A percentile compares a stretch with the other conserved stretches of the same genome.
Conservation (phyloP, 2,113 vertebrate species). For the Morone chrysops region DNA sequence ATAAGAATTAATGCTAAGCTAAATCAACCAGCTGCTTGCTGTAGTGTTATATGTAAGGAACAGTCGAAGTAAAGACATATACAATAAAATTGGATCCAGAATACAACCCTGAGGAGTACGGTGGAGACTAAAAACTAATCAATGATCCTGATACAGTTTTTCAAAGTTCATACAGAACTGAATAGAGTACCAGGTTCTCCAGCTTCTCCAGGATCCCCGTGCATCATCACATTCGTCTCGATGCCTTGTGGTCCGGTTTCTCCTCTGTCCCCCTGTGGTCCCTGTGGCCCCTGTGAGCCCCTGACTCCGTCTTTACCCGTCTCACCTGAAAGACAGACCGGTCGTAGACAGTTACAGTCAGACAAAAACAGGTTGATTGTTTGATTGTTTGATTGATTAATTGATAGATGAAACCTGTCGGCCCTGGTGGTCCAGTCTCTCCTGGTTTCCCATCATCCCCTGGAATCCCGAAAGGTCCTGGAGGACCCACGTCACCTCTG, state of each 20-base stretch:
- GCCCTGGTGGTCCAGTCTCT: conserved; percentile 61
- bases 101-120: not conserved
- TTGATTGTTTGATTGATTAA: not conserved
- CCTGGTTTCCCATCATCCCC: conserved; percentile 72
- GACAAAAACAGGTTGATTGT: not conserved
- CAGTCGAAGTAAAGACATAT: not conserved
- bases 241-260: conserved; percentile 66
- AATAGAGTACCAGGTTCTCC: conserved; percentile 68
- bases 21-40: not conserved
- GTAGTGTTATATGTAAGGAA: no score
- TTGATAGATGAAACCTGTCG: conserved; percentile 60
- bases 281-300: conserved; percentile 63
- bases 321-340: conserved; percentile 58
- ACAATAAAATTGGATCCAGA: not conserved
- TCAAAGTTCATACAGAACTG: not conserved
- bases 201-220: conserved; percentile 70
- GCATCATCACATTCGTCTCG: not conserved
- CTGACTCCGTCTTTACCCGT: conserved; percentile 49
- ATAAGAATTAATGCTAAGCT: not conserved
- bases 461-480: conserved; percentile 64
- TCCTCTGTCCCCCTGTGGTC: conserved; percentile 71
- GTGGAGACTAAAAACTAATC: not conserved
- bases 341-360: not conserved
- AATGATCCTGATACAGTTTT: not conserved
- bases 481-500: conserved; percentile 64